Evolutionary conservation across 2,797 vertebrate genomes (phyloP).

Genomic region (Enteromius paludinosus): DNA sequence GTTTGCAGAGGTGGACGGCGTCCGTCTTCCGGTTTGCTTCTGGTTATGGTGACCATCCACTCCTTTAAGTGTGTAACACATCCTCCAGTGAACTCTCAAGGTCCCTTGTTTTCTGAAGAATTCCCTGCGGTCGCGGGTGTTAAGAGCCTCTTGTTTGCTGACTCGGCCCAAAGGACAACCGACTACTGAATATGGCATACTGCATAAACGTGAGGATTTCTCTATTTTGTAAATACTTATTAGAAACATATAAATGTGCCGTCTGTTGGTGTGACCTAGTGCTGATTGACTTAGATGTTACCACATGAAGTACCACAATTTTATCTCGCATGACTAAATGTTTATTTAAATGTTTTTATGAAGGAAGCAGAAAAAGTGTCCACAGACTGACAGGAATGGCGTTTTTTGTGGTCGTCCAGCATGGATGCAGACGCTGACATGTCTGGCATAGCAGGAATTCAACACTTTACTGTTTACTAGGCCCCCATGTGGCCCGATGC

Average conservation of each 20-base stretch:
- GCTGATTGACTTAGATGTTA: not conserved
- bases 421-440: slow-evolving; percentile 68
- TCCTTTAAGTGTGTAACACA: slow-evolving; percentile 20
- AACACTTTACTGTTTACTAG: slow-evolving; percentile 76
- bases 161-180: slow-evolving; percentile 19
- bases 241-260: slow-evolving; percentile 1
- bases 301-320: slow-evolving; percentile 15
- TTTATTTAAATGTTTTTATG: not conserved
- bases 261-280: not conserved
- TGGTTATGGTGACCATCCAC: slow-evolving; percentile 9
- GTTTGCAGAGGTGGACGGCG: not conserved
- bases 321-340: not conserved
- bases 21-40: slow-evolving; percentile 22
- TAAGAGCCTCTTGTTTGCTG: slow-evolving; percentile 38
- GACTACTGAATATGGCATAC: slow-evolving; percentile 3
- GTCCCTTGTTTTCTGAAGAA: slow-evolving; percentile 18
- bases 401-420: slow-evolving; percentile 20
- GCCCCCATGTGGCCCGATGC: slow-evolving; percentile 64
- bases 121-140: slow-evolving; percentile 21
- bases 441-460: slow-evolving; percentile 79
- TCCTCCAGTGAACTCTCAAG: slow-evolving; percentile 25
- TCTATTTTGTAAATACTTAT: not conserved
- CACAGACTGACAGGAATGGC: slow-evolving; percentile 16
- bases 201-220: not conserved
- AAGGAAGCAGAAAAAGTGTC: slow-evolving; percentile 7